Evolutionary conservation across 2,888 invertebrate genomes (phyloP).

Genomic region (Spisula subtruncata): DNA sequence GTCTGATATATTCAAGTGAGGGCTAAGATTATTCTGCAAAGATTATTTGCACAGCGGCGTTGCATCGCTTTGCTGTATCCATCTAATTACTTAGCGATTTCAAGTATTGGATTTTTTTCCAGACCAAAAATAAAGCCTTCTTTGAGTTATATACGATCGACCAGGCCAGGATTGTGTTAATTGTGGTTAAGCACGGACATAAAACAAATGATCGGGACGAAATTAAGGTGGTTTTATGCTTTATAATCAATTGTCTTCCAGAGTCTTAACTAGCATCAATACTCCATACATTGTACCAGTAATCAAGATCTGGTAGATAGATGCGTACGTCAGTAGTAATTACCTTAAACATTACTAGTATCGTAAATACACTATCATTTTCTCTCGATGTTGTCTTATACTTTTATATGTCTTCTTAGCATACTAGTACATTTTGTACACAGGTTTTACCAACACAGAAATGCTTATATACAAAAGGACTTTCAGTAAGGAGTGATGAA

Average conservation of each 20-base stretch:
- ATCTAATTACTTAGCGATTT: background rate
- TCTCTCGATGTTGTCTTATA: background rate
- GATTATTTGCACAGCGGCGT: background rate
- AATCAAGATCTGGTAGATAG: background rate
- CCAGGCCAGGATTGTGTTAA: background rate
- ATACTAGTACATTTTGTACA: too few species aligned
- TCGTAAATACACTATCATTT: conserved; percentile 1
- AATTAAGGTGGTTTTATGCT: background rate
- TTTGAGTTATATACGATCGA: background rate
- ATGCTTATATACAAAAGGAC: too few species aligned
- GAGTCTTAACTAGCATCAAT: background rate
- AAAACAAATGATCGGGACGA: background rate
- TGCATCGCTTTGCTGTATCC: background rate
- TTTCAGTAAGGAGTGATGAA: too few species aligned
- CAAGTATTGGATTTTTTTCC: background rate
- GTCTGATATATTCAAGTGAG: too few species aligned
- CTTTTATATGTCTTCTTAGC: background rate
- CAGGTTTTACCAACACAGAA: too few species aligned
- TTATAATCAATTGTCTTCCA: background rate
- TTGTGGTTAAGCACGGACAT: background rate
- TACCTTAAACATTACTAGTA: background rate
- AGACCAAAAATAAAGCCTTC: background rate
- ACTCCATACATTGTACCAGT: too few species aligned
- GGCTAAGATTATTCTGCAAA: background rate
- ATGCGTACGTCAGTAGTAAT: background rate